Conservation (phyloP, 1,140 invertebrate species). For the Pseudomyrmex cubaensis region DNA sequence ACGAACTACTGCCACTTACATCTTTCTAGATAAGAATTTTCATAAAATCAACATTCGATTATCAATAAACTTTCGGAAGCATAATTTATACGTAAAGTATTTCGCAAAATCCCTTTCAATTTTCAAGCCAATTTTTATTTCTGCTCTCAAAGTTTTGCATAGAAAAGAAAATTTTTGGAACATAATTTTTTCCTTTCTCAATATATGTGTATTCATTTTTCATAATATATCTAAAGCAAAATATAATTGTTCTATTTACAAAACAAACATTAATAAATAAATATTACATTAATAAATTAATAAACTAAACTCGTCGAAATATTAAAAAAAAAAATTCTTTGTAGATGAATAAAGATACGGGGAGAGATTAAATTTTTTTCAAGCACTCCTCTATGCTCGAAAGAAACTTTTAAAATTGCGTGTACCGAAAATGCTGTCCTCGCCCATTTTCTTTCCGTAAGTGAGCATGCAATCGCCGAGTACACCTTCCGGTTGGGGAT, state of each 20-base stretch:
- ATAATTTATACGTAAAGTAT: background rate
- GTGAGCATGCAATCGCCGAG: slow-evolving; percentile 98
- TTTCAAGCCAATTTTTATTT: no score
- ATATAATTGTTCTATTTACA: no score
- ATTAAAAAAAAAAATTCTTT: background rate
- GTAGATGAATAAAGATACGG: background rate
- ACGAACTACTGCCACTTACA: no score
- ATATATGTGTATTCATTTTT: no score
- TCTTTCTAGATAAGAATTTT: background rate
- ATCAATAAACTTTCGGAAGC: background rate
- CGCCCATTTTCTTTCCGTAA: slow-evolving; percentile 98
- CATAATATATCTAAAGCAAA: no score
- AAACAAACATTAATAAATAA: no score
- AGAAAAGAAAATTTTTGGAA: background rate
- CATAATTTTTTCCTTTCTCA: no score
- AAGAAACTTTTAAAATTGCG: background rate
- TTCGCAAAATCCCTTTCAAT: no score
- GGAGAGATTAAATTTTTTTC: background rate
- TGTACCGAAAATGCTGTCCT: slow-evolving; percentile 96
- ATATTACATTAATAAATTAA: no score
- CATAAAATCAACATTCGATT: background rate
- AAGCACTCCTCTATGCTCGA: no score
- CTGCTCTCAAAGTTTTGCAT: background rate
- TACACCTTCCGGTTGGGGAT: slow-evolving; percentile 99
- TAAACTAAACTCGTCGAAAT: background rate